phyloP scores from a whole-genome alignment of 2,888 invertebrate species.

The Caenorhabditis wallacei region DNA sequence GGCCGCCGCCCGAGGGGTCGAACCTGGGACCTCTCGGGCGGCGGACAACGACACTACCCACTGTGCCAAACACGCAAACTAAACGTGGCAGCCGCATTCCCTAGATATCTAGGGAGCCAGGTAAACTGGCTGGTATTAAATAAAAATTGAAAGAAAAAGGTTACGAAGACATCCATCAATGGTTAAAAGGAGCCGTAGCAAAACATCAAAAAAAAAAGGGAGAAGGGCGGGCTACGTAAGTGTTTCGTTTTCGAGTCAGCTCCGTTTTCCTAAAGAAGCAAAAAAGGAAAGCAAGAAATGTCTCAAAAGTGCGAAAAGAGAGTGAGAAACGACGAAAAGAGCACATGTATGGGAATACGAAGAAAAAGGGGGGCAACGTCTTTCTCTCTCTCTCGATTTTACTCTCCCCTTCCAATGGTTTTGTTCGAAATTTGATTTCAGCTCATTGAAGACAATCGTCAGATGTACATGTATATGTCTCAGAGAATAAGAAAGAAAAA shows the following conservation, averaged over 20 bases:
- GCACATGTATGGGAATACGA: slow-evolving; percentile 28
- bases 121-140: too few species aligned
- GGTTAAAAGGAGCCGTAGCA: slow-evolving; percentile 30
- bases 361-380: neutral
- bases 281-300: slow-evolving; percentile 35
- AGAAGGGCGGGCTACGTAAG: slow-evolving; percentile 37
- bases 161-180: slow-evolving; percentile 26
- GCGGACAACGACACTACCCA: too few species aligned
- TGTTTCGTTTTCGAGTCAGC: slow-evolving; percentile 51
- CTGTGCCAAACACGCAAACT: too few species aligned
- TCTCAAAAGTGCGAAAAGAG: slow-evolving; percentile 57
- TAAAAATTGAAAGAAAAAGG: slow-evolving; percentile 11
- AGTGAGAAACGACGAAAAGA: slow-evolving; percentile 14
- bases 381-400: slow-evolving; percentile 2
- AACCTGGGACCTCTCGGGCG: too few species aligned
- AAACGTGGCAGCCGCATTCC: too few species aligned
- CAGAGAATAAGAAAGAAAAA: neutral
- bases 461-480: slow-evolving; percentile 25
- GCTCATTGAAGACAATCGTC: slow-evolving; percentile 63
- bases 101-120: too few species aligned
- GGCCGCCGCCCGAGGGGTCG: too few species aligned
- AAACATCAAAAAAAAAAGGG: slow-evolving; percentile 18
- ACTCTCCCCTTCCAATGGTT: slow-evolving; percentile 29
- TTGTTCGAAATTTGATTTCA: slow-evolving; percentile 67
- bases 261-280: slow-evolving; percentile 16